Conservation (phyloP, 2,113 vertebrate genomes). For the Podarcis raffonei region DNA sequence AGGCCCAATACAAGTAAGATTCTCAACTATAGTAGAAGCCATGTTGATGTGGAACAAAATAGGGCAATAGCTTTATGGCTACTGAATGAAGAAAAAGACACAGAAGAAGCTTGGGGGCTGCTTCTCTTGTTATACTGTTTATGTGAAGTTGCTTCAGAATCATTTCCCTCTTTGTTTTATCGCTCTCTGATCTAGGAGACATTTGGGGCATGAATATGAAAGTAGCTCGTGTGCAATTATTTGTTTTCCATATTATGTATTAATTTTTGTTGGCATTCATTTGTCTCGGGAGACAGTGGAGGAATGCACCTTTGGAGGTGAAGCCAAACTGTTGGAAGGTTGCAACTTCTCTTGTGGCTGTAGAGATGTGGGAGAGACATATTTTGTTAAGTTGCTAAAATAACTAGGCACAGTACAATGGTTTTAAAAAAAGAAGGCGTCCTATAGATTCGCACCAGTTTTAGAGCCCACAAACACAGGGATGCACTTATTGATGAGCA, state of each 20-base stretch:
- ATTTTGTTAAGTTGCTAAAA: neutral
- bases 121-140: neutral
- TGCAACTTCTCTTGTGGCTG: too few species aligned
- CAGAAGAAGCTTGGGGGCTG: neutral
- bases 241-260: neutral
- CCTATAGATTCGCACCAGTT: neutral
- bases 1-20: neutral
- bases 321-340: too few species aligned
- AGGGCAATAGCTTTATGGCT: neutral
- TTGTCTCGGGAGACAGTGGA: too few species aligned
- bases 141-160: neutral
- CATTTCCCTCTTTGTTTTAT: neutral
- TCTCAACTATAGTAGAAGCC: neutral
- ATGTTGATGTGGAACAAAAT: neutral
- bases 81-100: neutral
- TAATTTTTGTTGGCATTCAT: neutral
- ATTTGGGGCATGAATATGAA: neutral
- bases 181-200: neutral
- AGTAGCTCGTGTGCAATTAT: neutral
- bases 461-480: neutral
- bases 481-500: neutral
- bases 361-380: neutral
- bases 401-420: neutral
- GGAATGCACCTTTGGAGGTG: too few species aligned
- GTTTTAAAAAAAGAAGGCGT: neutral